A percentile compares a stretch with the other conserved stretches of the same genome.
Evolutionary conservation across 2,888 invertebrate genomes (phyloP).

Genomic region (Temnothorax unifasciatus): DNA sequence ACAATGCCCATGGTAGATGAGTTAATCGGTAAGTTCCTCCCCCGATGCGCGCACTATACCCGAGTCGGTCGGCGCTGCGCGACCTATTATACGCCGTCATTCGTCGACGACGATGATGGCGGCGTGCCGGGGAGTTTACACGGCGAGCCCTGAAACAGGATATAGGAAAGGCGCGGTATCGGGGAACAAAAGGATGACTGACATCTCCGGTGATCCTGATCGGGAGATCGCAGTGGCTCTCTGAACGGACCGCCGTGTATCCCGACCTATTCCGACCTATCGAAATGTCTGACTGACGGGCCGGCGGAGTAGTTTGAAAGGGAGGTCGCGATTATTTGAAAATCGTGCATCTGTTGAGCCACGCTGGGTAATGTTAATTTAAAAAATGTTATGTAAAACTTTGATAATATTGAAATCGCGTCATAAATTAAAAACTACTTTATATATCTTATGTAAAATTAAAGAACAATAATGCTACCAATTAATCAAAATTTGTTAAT

Average conservation of each 20-base stretch:
- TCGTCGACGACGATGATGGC: conserved; percentile 59
- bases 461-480: background rate
- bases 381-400: background rate
- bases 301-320: background rate
- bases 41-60: conserved; percentile 73
- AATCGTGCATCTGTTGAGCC: background rate
- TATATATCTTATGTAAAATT: background rate
- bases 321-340: background rate
- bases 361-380: background rate
- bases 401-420: background rate
- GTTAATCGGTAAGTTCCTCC: conserved; percentile 86
- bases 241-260: conserved; percentile 2
- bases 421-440: background rate
- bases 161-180: conserved; percentile 76
- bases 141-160: conserved; percentile 29
- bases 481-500: background rate
- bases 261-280: conserved; percentile 16
- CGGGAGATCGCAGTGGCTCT: conserved; percentile 67
- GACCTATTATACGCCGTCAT: conserved; percentile 70
- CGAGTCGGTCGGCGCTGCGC: conserved; percentile 63
- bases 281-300: conserved; percentile 9
- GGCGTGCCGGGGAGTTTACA: conserved; percentile 40
- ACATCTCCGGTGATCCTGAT: conserved; percentile 82
- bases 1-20: conserved; percentile 85
- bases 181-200: conserved; percentile 80